phyloP scores from a whole-genome alignment of 2,888 invertebrate genomes.

The Drosophila lutescens region DNA sequence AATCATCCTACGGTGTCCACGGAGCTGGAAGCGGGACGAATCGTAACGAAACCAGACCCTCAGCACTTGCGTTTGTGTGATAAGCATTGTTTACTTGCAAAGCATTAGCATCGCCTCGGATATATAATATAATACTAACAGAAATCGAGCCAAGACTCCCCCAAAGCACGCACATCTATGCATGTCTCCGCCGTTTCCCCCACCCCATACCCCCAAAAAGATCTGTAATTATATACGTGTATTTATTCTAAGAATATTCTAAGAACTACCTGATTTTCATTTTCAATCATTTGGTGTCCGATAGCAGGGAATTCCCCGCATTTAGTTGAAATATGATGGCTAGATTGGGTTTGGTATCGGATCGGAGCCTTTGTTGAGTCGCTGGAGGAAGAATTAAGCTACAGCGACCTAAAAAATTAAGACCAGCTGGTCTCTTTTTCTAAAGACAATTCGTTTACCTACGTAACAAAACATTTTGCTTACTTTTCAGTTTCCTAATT shows the following conservation, averaged over 20 bases:
- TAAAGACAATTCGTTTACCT: not conserved
- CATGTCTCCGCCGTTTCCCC: too few species aligned
- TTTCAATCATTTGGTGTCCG: not conserved
- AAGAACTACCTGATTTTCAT: not conserved
- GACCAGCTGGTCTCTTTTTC: not conserved
- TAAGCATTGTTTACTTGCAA: slow-evolving; percentile 23
- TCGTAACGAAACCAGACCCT: not conserved
- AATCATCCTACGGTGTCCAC: not conserved
- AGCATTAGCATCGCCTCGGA: slow-evolving; percentile 17
- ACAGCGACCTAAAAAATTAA: not conserved
- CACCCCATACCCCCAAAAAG: not conserved
- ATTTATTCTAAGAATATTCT: not conserved
- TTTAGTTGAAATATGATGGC: not conserved
- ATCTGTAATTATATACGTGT: not conserved
- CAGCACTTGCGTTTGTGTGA: slow-evolving; percentile 25
- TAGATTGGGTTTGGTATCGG: not conserved
- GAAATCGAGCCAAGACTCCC: slow-evolving; percentile 10
- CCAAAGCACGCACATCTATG: slow-evolving; percentile 16
- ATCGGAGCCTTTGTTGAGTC: not conserved
- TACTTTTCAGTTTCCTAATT: not conserved
- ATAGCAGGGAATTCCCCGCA: not conserved
- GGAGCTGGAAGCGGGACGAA: not conserved
- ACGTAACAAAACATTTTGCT: not conserved
- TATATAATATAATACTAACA: not conserved
- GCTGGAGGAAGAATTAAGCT: not conserved